Evolutionary conservation across 2,797 vertebrate genomes (phyloP).

Genomic region (Myiothlypis chrysogaster): DNA sequence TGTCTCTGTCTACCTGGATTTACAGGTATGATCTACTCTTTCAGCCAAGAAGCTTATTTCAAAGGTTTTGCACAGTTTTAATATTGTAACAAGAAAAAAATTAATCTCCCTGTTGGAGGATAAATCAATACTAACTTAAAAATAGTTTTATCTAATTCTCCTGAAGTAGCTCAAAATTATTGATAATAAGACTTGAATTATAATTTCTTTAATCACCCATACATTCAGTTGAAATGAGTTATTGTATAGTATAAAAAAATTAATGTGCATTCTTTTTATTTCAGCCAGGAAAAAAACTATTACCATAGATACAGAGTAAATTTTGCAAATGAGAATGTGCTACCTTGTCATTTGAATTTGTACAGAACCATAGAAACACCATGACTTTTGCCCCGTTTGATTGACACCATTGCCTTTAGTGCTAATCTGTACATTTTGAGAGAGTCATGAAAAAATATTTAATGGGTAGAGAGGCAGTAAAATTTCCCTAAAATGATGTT

Average conservation of each 20-base stretch:
- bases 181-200: conserved; percentile 13
- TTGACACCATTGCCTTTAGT: neutral
- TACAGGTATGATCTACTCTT: conserved; percentile 73
- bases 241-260: neutral
- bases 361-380: neutral
- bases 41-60: neutral
- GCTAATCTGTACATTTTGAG: neutral
- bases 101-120: neutral
- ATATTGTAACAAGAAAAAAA: neutral
- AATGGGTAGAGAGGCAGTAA: neutral
- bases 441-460: neutral
- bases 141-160: neutral
- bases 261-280: neutral
- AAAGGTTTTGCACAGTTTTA: neutral
- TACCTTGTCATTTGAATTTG: neutral
- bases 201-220: neutral
- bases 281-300: neutral
- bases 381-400: neutral
- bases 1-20: conserved; percentile 82
- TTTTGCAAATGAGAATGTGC: neutral
- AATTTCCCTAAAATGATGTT: neutral
- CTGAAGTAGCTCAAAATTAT: neutral
- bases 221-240: neutral
- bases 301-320: neutral
- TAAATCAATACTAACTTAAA: neutral